Conservation (phyloP, 2,113 vertebrate genomes). For the Brachirus orientalis region DNA sequence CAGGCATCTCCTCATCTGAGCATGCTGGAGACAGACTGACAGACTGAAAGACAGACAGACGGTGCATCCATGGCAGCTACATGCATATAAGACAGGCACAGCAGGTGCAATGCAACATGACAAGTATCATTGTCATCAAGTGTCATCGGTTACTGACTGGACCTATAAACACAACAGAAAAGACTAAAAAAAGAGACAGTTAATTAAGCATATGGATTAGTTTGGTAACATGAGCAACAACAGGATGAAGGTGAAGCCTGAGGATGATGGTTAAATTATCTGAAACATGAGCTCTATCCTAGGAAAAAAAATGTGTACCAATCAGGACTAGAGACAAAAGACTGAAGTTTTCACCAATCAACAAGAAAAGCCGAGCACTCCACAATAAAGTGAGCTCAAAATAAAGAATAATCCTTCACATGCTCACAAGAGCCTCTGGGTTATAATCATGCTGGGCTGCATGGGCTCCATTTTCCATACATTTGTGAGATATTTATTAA, state of each 20-base stretch:
- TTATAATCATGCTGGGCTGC: slow-evolving; percentile 60
- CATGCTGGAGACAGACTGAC: slow-evolving; percentile 65
- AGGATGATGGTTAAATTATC: slow-evolving; percentile 21
- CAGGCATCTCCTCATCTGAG: slow-evolving; percentile 66
- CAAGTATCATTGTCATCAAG: slow-evolving; percentile 22
- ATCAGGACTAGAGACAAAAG: slow-evolving; percentile 16
- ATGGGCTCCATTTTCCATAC: slow-evolving; percentile 57
- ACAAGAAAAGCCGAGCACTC: slow-evolving; percentile 33
- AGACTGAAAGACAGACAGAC: slow-evolving; percentile 19
- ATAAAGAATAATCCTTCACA: slow-evolving; percentile 66
- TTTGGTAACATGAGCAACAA: slow-evolving; percentile 36
- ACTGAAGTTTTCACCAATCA: slow-evolving; percentile 9
- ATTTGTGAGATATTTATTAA: slow-evolving; percentile 69
- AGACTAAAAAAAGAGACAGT: slow-evolving; percentile 3
- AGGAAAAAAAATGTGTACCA: slow-evolving; percentile 1
- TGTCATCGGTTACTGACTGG: slow-evolving; percentile 14
- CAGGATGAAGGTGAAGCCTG: slow-evolving; percentile 42
- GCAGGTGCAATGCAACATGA: slow-evolving; percentile 58
- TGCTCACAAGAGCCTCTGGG: slow-evolving; percentile 52
- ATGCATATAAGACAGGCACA: slow-evolving; percentile 54
- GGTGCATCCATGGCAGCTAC: slow-evolving; percentile 42
- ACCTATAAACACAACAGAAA: background rate
- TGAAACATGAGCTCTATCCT: slow-evolving; percentile 22
- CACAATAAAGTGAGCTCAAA: slow-evolving; percentile 62
- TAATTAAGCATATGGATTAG: slow-evolving; percentile 49